Evolutionary conservation across 2,888 invertebrate species (phyloP).

Genomic region (Pasiphila rectangulata): DNA sequence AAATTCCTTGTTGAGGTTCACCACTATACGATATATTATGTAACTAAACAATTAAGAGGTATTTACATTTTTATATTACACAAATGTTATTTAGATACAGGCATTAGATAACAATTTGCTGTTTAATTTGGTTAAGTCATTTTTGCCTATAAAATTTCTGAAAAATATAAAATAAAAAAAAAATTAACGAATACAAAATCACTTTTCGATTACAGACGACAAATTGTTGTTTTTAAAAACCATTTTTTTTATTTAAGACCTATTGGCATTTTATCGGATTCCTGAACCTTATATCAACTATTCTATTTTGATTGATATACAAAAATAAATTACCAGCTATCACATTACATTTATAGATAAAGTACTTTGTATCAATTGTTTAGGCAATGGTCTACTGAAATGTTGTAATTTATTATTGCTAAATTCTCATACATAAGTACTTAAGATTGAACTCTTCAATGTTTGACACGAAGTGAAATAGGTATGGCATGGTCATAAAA

Average conservation of each 20-base stretch:
- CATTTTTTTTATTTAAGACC: neutral
- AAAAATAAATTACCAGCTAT: constrained; percentile 35
- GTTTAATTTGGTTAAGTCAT: neutral
- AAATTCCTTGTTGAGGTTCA: constrained; percentile 30
- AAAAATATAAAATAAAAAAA: no score
- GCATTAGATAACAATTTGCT: neutral
- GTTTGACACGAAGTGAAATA: constrained; percentile 21
- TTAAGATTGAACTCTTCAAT: constrained; percentile 21
- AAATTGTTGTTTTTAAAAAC: no score
- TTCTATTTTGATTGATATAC: constrained; percentile 27
- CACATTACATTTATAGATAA: constrained; percentile 23
- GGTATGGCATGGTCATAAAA: constrained; percentile 17
- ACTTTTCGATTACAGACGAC: no score
- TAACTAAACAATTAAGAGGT: constrained; percentile 20
- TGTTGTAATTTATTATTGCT: constrained; percentile 13
- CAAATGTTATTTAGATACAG: neutral
- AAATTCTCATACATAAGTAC: constrained; percentile 28
- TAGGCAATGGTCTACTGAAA: constrained; percentile 15
- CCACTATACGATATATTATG: constrained; percentile 21
- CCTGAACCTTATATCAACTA: neutral
- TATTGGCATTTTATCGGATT: neutral
- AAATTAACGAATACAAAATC: no score
- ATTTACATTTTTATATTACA: constrained; percentile 27
- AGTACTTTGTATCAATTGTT: constrained; percentile 7
- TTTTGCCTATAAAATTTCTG: no score